Percentiles rank a stretch among this genome's conserved stretches.
phyloP scores from a whole-genome alignment of 2,888 invertebrate genomes.

The Drosophila phalerata region DNA sequence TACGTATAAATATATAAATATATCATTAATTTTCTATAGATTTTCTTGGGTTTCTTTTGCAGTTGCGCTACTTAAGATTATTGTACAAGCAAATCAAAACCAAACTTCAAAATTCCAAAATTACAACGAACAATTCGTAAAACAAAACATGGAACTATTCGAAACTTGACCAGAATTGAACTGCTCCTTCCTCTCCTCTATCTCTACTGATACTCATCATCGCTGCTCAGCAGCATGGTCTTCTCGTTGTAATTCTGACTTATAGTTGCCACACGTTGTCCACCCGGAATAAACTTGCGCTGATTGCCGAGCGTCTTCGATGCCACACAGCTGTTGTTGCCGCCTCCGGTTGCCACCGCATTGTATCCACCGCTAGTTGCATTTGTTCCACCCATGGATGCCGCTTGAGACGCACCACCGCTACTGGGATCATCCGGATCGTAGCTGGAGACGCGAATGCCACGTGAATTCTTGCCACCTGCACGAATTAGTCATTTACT shows the following conservation, averaged over 20 bases:
- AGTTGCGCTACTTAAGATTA: constrained; percentile 76
- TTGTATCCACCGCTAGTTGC: constrained; percentile 82
- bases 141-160: constrained; percentile 44
- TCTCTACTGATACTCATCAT: constrained; percentile 94
- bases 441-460: constrained; percentile 89
- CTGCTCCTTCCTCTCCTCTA: not conserved
- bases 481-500: constrained; percentile 59
- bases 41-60: constrained; percentile 29
- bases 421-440: constrained; percentile 89
- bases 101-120: constrained; percentile 41
- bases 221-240: constrained; percentile 97
- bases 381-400: constrained; percentile 44
- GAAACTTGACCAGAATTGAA: constrained; percentile 11
- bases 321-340: constrained; percentile 85
- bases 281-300: constrained; percentile 88
- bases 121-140: constrained; percentile 54
- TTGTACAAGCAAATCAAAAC: constrained; percentile 72
- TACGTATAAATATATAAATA: constrained; percentile 42
- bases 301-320: constrained; percentile 85
- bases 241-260: constrained; percentile 97
- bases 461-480: constrained; percentile 89
- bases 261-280: constrained; percentile 92
- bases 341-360: constrained; percentile 70
- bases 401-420: constrained; percentile 41
- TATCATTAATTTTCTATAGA: constrained; percentile 57